Evolutionary conservation across 2,113 vertebrate species (phyloP).

Genomic region (Riparia riparia): DNA sequence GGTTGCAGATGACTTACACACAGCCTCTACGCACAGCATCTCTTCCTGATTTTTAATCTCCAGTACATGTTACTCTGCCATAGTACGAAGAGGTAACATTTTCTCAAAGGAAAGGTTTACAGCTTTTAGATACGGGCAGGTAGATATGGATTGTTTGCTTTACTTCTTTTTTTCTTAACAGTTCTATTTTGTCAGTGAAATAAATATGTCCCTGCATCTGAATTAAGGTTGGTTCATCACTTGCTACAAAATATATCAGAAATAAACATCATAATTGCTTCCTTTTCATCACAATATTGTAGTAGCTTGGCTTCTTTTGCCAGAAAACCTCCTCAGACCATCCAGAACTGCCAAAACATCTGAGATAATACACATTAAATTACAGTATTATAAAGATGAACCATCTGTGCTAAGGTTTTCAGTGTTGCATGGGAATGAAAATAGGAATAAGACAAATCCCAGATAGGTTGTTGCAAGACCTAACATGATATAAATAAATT

Average conservation of each 20-base stretch:
- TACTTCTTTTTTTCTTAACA: neutral
- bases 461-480: neutral
- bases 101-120: neutral
- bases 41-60: neutral
- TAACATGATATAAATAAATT: neutral
- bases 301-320: constrained; percentile 3
- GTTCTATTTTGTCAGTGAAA: neutral
- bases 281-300: constrained; percentile 42
- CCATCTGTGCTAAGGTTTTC: constrained; percentile 42
- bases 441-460: neutral
- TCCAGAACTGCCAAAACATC: constrained; percentile 21
- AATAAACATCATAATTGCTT: constrained; percentile 25
- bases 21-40: neutral
- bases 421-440: neutral
- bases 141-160: neutral
- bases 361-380: constrained; percentile 25
- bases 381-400: constrained; percentile 23
- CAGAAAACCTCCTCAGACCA: constrained; percentile 12
- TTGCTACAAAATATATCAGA: neutral
- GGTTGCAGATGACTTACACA: neutral
- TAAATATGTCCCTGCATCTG: neutral
- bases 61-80: neutral
- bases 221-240: neutral
- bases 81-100: neutral
- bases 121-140: neutral